Conservation (phyloP, 2,113 vertebrate species). For the Polypterus senegalus region DNA sequence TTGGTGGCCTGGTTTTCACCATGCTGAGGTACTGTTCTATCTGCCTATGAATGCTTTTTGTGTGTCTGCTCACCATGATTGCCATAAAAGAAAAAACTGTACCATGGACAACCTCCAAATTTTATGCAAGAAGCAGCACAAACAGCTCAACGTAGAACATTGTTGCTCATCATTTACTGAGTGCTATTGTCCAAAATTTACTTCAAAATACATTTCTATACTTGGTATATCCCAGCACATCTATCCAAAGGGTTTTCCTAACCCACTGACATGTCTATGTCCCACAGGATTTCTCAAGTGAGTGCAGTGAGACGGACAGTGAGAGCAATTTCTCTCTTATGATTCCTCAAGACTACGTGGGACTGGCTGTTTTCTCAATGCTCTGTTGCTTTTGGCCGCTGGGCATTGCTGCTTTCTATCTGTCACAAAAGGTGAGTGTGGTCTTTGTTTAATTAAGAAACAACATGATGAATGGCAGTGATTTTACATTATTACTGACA, state of each 20-base stretch:
- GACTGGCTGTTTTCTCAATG: conserved; percentile 80
- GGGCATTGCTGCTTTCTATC: conserved; percentile 77
- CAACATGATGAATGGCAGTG: too few relatives aligned
- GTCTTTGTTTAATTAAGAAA: too few relatives aligned
- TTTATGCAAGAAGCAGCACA: conserved; percentile 18
- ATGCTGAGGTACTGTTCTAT: too few relatives aligned
- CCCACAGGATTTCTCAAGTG: conserved; percentile 56
- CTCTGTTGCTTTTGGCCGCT: conserved; percentile 83
- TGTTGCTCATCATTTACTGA: conserved; percentile 45
- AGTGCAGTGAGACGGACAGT: conserved; percentile 63
- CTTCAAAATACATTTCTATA: background rate
- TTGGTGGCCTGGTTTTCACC: too few relatives aligned
- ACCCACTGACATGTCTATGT: conserved; percentile 8
- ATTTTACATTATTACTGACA: too few relatives aligned
- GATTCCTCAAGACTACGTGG: conserved; percentile 72
- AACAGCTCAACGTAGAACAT: conserved; percentile 31
- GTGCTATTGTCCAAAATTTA: conserved; percentile 23
- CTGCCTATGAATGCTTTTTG: too few relatives aligned
- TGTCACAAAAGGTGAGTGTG: conserved; percentile 68
- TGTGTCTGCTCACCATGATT: too few relatives aligned
- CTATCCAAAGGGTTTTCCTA: conserved; percentile 12
- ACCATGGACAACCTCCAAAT: conserved; percentile 26
- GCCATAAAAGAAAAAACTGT: conserved; percentile 16
- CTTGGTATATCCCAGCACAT: too few relatives aligned
- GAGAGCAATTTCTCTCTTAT: conserved; percentile 60